These are phyloP conservation scores for Neogobius melanostomus DNA, from an alignment of 2,113 vertebrate species.

Conservation along the genomic window DNA sequence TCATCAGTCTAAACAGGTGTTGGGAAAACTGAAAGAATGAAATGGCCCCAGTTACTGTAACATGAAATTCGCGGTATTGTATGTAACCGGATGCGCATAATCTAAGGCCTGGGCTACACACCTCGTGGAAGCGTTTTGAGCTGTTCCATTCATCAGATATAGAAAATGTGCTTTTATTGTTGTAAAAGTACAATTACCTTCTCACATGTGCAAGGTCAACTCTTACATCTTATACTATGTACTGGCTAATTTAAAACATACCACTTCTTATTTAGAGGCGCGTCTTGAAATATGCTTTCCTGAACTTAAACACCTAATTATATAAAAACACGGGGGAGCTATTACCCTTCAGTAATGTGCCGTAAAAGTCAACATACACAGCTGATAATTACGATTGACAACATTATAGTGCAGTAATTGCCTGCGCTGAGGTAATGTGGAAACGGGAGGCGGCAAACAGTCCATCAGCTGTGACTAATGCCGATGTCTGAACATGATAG, in stretches of 20 bases:
- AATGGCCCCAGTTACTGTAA: too few species aligned
- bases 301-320: neutral
- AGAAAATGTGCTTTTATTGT: too few species aligned
- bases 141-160: too few species aligned
- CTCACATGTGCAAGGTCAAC: too few species aligned
- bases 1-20: neutral
- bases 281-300: neutral
- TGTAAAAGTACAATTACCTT: too few species aligned
- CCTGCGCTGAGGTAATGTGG: conserved; percentile 12
- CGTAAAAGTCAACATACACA: conserved; percentile 4
- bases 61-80: too few species aligned
- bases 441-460: neutral
- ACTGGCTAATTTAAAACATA: neutral
- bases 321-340: neutral
- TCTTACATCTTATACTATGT: too few species aligned
- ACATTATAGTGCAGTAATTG: conserved; percentile 7
- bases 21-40: neutral
- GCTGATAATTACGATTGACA: conserved; percentile 1
- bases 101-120: too few species aligned
- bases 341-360: neutral
- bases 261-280: neutral
- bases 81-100: too few species aligned
- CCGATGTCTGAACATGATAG: conserved; percentile 24
- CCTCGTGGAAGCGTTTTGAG: too few species aligned
- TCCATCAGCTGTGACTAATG: conserved; percentile 16